Percentiles rank a stretch among this genome's conserved stretches.
These are phyloP conservation scores for Stegastes partitus DNA, from an alignment of 2,113 vertebrate species.

Conservation along the genomic window DNA sequence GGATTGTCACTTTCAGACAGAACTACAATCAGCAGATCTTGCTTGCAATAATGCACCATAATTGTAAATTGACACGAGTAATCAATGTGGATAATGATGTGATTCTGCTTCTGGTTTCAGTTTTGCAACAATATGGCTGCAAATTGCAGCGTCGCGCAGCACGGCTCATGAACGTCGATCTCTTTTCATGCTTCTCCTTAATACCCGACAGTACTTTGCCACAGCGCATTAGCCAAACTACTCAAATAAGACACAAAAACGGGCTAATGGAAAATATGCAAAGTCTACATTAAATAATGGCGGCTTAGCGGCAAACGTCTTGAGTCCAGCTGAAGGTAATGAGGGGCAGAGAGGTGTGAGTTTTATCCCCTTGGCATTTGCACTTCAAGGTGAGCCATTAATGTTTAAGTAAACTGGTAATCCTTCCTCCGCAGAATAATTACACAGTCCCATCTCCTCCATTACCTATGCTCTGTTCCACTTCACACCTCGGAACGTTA, in stretches of 20 bases:
- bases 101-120: background rate
- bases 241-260: conserved; percentile 58
- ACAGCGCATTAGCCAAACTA: conserved; percentile 66
- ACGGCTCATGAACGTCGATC: conserved; percentile 44
- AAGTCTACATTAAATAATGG: conserved; percentile 55
- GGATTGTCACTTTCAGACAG: background rate
- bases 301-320: conserved; percentile 31
- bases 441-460: conserved; percentile 78
- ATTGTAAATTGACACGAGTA: conserved; percentile 9
- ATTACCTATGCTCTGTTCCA: conserved; percentile 81
- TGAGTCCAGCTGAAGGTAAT: conserved; percentile 61
- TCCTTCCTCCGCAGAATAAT: conserved; percentile 74
- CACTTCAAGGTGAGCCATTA: conserved; percentile 81
- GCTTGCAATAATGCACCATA: background rate
- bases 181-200: conserved; percentile 40
- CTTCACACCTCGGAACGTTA: conserved; percentile 77
- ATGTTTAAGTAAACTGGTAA: conserved; percentile 76
- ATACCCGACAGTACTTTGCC: conserved; percentile 30
- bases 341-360: conserved; percentile 64
- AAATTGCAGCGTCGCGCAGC: background rate
- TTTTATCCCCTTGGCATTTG: conserved; percentile 71
- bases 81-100: background rate
- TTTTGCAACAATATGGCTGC: background rate
- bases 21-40: background rate
- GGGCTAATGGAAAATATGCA: conserved; percentile 53